A percentile compares a stretch with the other conserved stretches of the same genome.
These are phyloP conservation scores for Rhynchomys soricoides DNA, from an alignment of 2,113 vertebrate genomes.

Conservation along the genomic window DNA sequence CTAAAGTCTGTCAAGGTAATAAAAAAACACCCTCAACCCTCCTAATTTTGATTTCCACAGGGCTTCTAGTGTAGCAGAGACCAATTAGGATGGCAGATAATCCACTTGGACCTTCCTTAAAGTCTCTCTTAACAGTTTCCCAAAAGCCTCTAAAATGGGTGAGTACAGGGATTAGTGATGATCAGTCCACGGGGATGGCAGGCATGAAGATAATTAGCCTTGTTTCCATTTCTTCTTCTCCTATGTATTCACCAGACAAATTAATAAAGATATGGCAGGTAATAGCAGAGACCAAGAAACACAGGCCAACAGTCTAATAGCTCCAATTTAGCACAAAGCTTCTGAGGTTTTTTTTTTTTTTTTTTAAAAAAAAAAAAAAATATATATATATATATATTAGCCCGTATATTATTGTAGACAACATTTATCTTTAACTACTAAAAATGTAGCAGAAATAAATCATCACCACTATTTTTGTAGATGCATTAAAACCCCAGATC, in stretches of 20 bases:
- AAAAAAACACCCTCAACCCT: neutral
- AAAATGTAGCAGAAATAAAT: constrained; percentile 23
- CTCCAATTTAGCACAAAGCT: neutral
- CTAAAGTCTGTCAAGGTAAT: constrained; percentile 50
- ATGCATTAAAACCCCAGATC: neutral
- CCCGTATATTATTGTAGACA: neutral
- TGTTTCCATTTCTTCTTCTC: constrained; percentile 21
- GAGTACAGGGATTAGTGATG: constrained; percentile 51
- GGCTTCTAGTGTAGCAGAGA: neutral
- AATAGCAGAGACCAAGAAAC: constrained; percentile 17
- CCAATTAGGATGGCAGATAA: constrained; percentile 26
- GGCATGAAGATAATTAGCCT: constrained; percentile 19
- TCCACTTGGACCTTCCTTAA: constrained; percentile 40
- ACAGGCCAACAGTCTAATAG: constrained; percentile 3
- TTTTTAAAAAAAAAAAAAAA: neutral
- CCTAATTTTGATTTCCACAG: constrained; percentile 60
- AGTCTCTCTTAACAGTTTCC: constrained; percentile 51
- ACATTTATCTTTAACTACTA: neutral
- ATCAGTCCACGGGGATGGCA: neutral
- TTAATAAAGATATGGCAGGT: neutral
- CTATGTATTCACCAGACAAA: constrained; percentile 5
- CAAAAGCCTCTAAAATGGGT: constrained; percentile 67
- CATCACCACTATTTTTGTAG: neutral
- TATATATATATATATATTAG: too few relatives aligned
- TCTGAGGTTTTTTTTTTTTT: constrained; percentile 7